Base-by-base conservation (phyloP, 2,888 invertebrate species). In the Acronicta aceris region DNA sequence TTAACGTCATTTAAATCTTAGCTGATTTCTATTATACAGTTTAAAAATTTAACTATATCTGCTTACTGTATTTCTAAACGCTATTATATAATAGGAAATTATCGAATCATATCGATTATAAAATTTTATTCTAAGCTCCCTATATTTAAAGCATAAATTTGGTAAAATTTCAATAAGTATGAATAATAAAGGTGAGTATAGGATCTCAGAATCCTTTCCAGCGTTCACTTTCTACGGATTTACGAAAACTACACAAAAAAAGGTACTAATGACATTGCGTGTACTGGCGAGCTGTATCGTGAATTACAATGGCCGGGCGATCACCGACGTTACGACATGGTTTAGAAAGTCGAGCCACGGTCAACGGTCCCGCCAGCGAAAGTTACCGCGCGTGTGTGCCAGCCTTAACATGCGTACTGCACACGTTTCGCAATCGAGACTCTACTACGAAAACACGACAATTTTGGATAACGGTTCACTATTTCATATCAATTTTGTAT, bases 321-420 rank as follows among this genome's bases (percentile, higher is more conserved):
- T 90, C 90, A 88, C 89, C 88, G 89, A 61, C 82, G 89, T 94
- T 94, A 93, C 93, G 89, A 93, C 88, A 93, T 85, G 89, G 80
- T 92, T 93, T 93, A 93, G 94, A 94, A 94, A 94, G 94, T 89
- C 86, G 86, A 85, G 80, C 89, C 93, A 93, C 94, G 94, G 94
- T 92, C 94, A 92, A 88, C 86, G 92, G 92, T 90, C 94, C 81
- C 87, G 85, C 85, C 73, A 84, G 94, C 91, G 94, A 94, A 94
- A 94, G 93, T 93, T 90, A 82, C 71, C 74, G 77, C 78, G 79
- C 76, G 87, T 87, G 88, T 87, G 85, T 81, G 82, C 79, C 74
- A 73, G 78, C 79, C 83, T 82, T 84, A 79, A 85, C 85, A 85
- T 86, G 88, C 87, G 88, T 87, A 76, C 67, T 51, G 68, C 74